Conservation (phyloP, 2,888 invertebrate species). For the Piscicola geometra region DNA sequence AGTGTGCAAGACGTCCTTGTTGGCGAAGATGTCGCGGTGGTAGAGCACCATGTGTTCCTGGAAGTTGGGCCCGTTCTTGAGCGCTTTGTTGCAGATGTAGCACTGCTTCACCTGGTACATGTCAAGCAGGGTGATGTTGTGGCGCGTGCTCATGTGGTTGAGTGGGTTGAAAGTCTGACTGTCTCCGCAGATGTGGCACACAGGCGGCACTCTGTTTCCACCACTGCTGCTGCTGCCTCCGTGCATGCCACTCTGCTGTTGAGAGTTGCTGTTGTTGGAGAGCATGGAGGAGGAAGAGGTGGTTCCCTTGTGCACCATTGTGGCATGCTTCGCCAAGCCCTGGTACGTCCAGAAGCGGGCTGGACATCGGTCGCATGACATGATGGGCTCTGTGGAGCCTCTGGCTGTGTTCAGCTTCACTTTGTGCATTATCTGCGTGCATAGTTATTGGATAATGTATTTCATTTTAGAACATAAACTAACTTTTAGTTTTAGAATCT, state of each 20-base stretch:
- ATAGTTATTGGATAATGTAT: too few species aligned
- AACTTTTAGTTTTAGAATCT: too few species aligned
- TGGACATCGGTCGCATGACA: conserved; percentile 36
- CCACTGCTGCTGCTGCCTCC: background rate
- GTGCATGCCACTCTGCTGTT: background rate
- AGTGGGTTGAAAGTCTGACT: conserved; percentile 37
- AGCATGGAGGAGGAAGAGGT: background rate
- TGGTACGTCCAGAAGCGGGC: conserved; percentile 40
- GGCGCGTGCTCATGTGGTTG: conserved; percentile 39
- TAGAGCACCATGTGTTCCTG: conserved; percentile 40
- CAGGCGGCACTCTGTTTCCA: conserved; percentile 1
- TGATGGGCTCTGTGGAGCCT: conserved; percentile 33
- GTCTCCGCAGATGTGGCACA: conserved; percentile 36
- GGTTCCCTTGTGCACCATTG: conserved; percentile 34
- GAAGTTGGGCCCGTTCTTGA: conserved; percentile 36
- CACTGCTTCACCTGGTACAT: conserved; percentile 38
- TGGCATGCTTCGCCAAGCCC: conserved; percentile 39
- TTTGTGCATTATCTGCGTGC: conserved; percentile 36
- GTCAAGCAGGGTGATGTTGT: conserved; percentile 39
- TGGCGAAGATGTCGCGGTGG: conserved; percentile 38
- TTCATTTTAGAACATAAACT: too few species aligned
- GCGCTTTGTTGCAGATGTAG: conserved; percentile 36
- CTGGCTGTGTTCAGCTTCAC: conserved; percentile 36
- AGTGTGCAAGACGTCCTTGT: conserved; percentile 38
- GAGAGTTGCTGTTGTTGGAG: background rate